A percentile compares a stretch with the other conserved stretches of the same genome.
Evolutionary conservation across 2,113 vertebrate species (phyloP).

Genomic region (Pseudopipra pipra): DNA sequence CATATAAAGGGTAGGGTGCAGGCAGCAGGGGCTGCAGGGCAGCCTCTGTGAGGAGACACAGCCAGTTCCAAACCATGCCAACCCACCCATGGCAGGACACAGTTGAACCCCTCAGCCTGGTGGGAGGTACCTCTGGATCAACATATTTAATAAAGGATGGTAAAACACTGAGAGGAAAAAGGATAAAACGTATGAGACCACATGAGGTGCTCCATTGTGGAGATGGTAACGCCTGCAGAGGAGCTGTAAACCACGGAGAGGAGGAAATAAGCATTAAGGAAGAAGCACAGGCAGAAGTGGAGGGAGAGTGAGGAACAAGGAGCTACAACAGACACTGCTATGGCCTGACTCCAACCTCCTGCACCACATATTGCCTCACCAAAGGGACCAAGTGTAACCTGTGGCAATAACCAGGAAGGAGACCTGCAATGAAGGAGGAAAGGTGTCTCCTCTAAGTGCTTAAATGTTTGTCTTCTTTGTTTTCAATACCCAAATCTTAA

Average conservation of each 20-base stretch:
- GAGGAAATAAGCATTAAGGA: neutral
- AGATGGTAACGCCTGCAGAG: rapidly evolving
- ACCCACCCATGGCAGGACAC: neutral
- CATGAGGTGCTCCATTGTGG: neutral
- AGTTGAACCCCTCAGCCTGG: neutral
- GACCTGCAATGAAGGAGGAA: neutral
- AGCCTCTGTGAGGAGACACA: neutral
- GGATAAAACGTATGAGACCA: neutral
- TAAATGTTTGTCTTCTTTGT: neutral
- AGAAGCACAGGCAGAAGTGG: neutral
- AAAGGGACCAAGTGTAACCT: neutral
- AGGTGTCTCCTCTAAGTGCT: neutral
- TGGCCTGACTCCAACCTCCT: rapidly evolving
- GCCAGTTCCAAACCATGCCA: rapidly evolving
- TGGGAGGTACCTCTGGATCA: neutral
- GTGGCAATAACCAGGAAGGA: rapidly evolving
- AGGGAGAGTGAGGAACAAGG: neutral
- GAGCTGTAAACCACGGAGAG: neutral
- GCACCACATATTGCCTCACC: rapidly evolving
- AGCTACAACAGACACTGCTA: rapidly evolving
- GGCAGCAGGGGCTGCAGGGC: rapidly evolving
- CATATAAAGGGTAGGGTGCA: rapidly evolving
- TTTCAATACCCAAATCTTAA: neutral
- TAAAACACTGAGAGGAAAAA: neutral
- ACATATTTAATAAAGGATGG: neutral